Evolutionary conservation across 2,797 vertebrate species (phyloP).

Genomic region (Synanceia verrucosa): DNA sequence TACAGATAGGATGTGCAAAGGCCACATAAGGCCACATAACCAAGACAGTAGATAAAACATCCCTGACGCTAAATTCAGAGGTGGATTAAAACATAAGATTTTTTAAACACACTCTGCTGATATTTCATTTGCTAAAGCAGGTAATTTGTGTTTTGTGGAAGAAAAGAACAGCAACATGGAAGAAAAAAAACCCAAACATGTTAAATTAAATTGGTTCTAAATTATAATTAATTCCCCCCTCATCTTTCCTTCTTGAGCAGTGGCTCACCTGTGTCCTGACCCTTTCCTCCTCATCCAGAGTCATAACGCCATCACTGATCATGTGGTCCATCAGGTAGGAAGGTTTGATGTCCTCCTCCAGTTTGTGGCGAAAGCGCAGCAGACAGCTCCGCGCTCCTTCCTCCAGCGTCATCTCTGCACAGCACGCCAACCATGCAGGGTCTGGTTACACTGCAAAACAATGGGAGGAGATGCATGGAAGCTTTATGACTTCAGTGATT

Average conservation of each 20-base stretch:
- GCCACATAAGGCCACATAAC: not conserved
- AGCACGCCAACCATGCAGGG: slow-evolving; percentile 63
- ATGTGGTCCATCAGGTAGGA: slow-evolving; percentile 93
- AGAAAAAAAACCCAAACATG: not conserved
- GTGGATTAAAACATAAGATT: not conserved
- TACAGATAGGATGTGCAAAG: not conserved
- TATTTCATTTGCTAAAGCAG: not conserved
- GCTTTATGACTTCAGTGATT: not conserved
- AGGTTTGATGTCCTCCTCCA: slow-evolving; percentile 94
- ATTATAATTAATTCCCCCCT: not conserved
- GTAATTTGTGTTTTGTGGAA: not conserved
- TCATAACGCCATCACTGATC: slow-evolving; percentile 90
- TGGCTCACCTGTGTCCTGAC: slow-evolving; percentile 85
- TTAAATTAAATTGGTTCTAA: not conserved
- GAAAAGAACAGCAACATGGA: not conserved
- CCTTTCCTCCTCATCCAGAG: slow-evolving; percentile 86
- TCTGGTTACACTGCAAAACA: not conserved
- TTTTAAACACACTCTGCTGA: not conserved
- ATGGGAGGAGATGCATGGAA: not conserved
- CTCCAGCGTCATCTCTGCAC: slow-evolving; percentile 85
- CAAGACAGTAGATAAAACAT: not conserved
- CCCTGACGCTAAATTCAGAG: not conserved
- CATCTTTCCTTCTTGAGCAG: not conserved
- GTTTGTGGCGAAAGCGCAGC: slow-evolving; percentile 81
- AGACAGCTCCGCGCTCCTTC: slow-evolving; percentile 88